Conservation (phyloP, 2,888 invertebrate genomes). For the Adineta ricciae region DNA sequence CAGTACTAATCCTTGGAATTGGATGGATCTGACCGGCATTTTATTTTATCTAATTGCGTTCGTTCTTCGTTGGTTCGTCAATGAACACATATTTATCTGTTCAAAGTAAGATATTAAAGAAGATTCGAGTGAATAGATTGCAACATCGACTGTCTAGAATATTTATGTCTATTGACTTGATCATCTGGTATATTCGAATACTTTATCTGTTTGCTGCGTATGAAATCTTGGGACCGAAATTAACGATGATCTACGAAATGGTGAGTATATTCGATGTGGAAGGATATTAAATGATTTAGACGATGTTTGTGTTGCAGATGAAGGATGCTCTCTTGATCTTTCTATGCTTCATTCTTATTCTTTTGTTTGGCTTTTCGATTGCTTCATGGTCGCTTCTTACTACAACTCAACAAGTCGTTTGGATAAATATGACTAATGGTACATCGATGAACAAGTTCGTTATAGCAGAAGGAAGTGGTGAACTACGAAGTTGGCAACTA, state of each 20-base stretch:
- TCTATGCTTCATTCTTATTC: background rate
- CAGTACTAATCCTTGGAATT: background rate
- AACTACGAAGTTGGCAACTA: background rate
- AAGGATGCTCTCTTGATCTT: background rate
- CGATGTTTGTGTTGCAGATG: background rate
- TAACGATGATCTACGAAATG: background rate
- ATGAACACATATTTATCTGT: background rate
- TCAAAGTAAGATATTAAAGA: background rate
- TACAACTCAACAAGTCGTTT: background rate
- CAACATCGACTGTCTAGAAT: background rate
- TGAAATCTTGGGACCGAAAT: background rate
- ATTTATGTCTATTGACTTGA: background rate
- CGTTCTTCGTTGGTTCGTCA: background rate
- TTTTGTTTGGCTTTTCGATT: background rate
- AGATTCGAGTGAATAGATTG: too few species aligned
- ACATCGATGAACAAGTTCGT: background rate
- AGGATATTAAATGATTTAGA: too few species aligned
- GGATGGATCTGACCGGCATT: background rate
- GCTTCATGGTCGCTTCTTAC: background rate
- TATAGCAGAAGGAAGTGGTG: background rate
- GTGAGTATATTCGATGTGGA: background rate
- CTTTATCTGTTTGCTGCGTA: background rate
- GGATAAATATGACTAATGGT: background rate
- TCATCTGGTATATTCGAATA: background rate
- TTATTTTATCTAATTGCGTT: background rate